These are phyloP conservation scores for Eretmocerus hayati DNA, from an alignment of 2,888 invertebrate genomes.

Conservation along the genomic window DNA sequence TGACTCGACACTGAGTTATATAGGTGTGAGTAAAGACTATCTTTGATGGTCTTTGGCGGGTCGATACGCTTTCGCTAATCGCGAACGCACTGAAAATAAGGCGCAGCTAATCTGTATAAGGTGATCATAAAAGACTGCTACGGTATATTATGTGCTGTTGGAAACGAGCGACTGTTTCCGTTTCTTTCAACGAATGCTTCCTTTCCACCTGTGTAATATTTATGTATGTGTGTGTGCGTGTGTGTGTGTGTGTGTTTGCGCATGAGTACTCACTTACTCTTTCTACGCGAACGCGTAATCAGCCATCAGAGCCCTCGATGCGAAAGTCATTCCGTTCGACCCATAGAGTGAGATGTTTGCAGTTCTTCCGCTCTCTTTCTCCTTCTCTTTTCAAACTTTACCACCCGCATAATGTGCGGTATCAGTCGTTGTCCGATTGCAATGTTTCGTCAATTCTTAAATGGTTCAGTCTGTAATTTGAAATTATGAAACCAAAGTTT, in stretches of 20 bases:
- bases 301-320: background rate
- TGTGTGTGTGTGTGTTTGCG: too few relatives aligned
- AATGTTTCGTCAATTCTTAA: too few relatives aligned
- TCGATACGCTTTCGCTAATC: constrained; percentile 11
- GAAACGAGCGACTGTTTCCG: background rate
- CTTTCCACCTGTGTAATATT: too few relatives aligned
- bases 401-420: too few relatives aligned
- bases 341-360: background rate
- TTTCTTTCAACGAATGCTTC: background rate
- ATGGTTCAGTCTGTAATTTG: too few relatives aligned
- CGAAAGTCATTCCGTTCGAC: background rate
- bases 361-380: background rate
- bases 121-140: constrained; percentile 5
- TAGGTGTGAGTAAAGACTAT: too few relatives aligned
- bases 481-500: too few relatives aligned
- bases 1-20: too few relatives aligned
- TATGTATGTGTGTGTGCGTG: too few relatives aligned
- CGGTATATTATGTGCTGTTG: background rate
- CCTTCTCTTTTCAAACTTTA: background rate
- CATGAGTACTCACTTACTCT: too few relatives aligned
- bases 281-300: background rate
- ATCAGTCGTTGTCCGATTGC: too few relatives aligned
- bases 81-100: constrained; percentile 6
- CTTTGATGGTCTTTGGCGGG: background rate
- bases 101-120: constrained; percentile 8